A percentile compares a stretch with the other conserved stretches of the same genome.
These are phyloP conservation scores for Lamellibrachia columna DNA, from an alignment of 2,888 invertebrate genomes.

Conservation along the genomic window DNA sequence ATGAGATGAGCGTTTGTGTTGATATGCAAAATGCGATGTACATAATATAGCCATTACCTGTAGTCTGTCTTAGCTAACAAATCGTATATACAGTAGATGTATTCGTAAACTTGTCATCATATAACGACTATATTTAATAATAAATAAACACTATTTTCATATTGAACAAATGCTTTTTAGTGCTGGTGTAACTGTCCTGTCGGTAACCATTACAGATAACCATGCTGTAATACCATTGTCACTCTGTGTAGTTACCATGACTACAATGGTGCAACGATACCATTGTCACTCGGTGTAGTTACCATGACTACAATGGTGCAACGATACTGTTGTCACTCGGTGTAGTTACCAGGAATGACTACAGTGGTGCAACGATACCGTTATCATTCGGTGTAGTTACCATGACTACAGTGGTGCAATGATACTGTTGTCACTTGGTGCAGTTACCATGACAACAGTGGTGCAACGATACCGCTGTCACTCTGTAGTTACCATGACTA, in stretches of 20 bases:
- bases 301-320: not conserved
- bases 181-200: not conserved
- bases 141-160: conserved; percentile 5
- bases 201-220: not conserved
- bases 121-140: not conserved
- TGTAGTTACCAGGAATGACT: not conserved
- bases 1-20: not conserved
- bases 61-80: not conserved
- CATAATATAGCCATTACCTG: not conserved
- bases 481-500: not conserved
- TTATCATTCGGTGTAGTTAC: not conserved
- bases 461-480: not conserved
- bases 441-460: not conserved
- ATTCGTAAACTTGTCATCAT: not conserved
- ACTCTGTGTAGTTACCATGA: too few relatives aligned
- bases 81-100: not conserved
- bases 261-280: not conserved
- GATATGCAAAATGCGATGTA: not conserved
- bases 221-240: too few relatives aligned
- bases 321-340: not conserved
- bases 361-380: not conserved
- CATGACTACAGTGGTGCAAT: too few relatives aligned
- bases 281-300: not conserved
- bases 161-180: not conserved
- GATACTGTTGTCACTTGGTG: too few relatives aligned